A percentile compares a stretch with the other conserved stretches of the same genome.
These are phyloP conservation scores for Centropristis striata DNA, from an alignment of 2,113 vertebrate genomes.

Conservation along the genomic window DNA sequence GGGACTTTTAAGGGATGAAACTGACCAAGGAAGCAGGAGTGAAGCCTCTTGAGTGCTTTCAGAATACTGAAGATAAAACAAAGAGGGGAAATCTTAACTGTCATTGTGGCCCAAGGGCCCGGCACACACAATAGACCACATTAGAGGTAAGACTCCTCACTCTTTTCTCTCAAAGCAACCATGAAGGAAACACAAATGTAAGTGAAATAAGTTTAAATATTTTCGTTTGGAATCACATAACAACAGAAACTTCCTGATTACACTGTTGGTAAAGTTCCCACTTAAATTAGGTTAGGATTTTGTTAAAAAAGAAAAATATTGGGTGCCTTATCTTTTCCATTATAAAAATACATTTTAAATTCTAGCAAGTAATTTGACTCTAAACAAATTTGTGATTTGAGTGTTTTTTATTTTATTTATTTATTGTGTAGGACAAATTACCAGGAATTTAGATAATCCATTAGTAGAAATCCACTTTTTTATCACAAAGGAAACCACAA, in stretches of 20 bases:
- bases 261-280: slow-evolving; percentile 5
- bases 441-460: slow-evolving; percentile 6
- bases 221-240: slow-evolving; percentile 34
- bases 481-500: slow-evolving; percentile 50
- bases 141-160: slow-evolving; percentile 75
- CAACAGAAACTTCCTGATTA: slow-evolving; percentile 11
- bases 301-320: slow-evolving; percentile 37
- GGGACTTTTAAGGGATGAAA: slow-evolving; percentile 47
- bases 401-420: neutral
- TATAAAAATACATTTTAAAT: neutral
- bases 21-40: slow-evolving; percentile 58
- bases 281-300: slow-evolving; percentile 32
- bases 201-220: slow-evolving; percentile 36
- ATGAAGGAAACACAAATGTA: slow-evolving; percentile 72
- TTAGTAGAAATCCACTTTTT: slow-evolving; percentile 16
- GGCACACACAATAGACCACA: slow-evolving; percentile 47
- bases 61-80: slow-evolving; percentile 61
- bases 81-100: slow-evolving; percentile 32
- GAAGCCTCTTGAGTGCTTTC: slow-evolving; percentile 45
- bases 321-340: slow-evolving; percentile 77
- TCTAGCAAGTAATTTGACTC: slow-evolving; percentile 7
- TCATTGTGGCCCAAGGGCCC: slow-evolving; percentile 39
- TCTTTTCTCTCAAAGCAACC: slow-evolving; percentile 59
- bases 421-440: neutral
- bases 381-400: slow-evolving; percentile 6